Conservation (phyloP, 2,888 invertebrate genomes). For the Trichacis sp. region DNA sequence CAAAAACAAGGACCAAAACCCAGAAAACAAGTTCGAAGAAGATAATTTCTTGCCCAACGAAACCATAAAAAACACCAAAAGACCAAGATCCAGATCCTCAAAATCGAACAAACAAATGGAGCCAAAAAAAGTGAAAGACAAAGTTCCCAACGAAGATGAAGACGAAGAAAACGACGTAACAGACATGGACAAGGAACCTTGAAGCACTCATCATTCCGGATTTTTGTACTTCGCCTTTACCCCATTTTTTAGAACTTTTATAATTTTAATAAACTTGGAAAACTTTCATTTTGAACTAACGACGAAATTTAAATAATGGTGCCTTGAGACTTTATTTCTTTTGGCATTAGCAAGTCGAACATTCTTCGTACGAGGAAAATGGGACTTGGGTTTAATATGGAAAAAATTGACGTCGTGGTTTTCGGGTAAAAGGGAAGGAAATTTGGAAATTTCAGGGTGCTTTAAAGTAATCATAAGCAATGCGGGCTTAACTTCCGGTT, state of each 20-base stretch:
- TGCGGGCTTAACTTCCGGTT: not conserved
- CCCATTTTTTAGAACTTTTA: not conserved
- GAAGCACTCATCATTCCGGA: not conserved
- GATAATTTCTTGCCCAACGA: not conserved
- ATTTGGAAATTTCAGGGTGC: no score
- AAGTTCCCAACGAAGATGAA: constrained; percentile 31
- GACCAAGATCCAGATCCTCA: constrained; percentile 9
- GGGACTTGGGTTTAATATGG: not conserved
- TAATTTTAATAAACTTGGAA: not conserved
- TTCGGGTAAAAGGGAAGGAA: no score
- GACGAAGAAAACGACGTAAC: constrained; percentile 25
- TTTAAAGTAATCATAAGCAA: no score
- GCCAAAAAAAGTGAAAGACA: constrained; percentile 17
- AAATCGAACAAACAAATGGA: constrained; percentile 10
- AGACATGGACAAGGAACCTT: constrained; percentile 31
- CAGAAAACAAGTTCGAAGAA: not conserved
- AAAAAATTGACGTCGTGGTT: no score
- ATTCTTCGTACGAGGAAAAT: not conserved
- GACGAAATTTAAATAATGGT: not conserved
- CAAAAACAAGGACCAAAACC: not conserved
- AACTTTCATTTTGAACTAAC: not conserved
- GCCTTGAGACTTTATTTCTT: not conserved
- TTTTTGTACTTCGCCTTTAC: not conserved
- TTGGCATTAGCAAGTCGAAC: not conserved
- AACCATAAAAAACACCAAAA: constrained; percentile 17